Evolutionary conservation across 2,888 invertebrate species (phyloP), one percentile per base, ranked within the genome.

Genomic region (Plagodis pulveraria): DNA sequence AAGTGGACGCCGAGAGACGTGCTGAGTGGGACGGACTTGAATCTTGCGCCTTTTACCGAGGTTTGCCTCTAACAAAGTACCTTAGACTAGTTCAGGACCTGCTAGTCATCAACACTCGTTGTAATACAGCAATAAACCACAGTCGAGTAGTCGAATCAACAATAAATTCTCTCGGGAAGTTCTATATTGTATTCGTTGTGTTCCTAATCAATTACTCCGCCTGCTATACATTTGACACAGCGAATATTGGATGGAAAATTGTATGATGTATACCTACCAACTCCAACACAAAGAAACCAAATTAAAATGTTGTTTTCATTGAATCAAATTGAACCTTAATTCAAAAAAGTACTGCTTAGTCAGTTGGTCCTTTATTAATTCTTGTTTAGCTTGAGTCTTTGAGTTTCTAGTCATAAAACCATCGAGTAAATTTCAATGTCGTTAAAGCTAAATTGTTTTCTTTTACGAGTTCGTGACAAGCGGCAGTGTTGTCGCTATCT

Each of bases 1-100:
- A 68, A 77, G 72, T 66, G 66, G 61, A 50, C 45, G 68, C 66
- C 59, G 67, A 73, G 72, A 58, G 69, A 57, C 63, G 62, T 42
- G 56, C 63, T 47, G 59, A 63, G 63, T 58, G 62, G 57, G 56
- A 46, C 62, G 45, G 56, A 58, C 58, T 62, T 52, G 60, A 69
- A 62, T 60, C 65, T 63, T 62, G 62, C 57, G 58, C 65, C 58
- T 66, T 65, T 64, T 63, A 63, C 56, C 57, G 45, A 58, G 34
- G 45, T 41, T 45, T 10, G 40, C 40, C 44, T 49, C 38, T 64
- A 59, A 61, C 55, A 42, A 65, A 66, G 64, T 62, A 49, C 45
- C 45, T 48, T 58, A 41, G 47, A 50, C 48, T 40, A 51, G 36
- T 36, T 36, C 2, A 36, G 43, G 54, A 41, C 46, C 8, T 53